phyloP scores from a whole-genome alignment of 2,888 invertebrate species.

The Lasioglossum lativentre region DNA sequence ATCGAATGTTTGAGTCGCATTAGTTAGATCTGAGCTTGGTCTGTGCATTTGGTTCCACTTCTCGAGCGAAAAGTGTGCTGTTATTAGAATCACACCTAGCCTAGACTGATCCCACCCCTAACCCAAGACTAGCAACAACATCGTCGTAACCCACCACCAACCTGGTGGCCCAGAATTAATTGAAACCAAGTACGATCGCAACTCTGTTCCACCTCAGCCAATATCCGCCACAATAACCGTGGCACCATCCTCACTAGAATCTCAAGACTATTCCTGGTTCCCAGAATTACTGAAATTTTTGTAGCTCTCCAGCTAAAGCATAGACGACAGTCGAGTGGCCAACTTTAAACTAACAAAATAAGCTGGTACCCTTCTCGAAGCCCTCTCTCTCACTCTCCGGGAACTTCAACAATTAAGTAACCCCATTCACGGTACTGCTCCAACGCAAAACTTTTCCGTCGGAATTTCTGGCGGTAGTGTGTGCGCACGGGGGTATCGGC shows the following conservation, averaged over 20 bases:
- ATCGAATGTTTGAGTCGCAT: neutral
- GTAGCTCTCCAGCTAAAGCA: neutral
- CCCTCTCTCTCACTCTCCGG: neutral
- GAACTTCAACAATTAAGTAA: conserved; percentile 25
- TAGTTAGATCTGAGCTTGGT: too few species aligned
- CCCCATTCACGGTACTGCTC: neutral
- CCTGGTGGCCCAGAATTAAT: neutral
- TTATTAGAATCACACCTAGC: too few species aligned
- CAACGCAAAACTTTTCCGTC: conserved; percentile 17
- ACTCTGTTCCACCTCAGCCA: neutral
- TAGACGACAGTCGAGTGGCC: neutral
- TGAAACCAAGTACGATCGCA: neutral
- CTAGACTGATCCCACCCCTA: too few species aligned
- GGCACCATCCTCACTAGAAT: neutral
- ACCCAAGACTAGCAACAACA: neutral
- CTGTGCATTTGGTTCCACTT: too few species aligned
- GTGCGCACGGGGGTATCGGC: neutral
- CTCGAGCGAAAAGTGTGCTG: too few species aligned
- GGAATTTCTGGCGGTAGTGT: conserved; percentile 9
- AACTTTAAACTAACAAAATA: conserved; percentile 8
- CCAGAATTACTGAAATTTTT: neutral
- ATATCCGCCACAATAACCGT: neutral
- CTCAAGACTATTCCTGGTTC: neutral
- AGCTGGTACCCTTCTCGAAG: neutral
- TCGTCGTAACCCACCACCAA: too few species aligned